Percentiles rank a stretch among this genome's conserved stretches.
Evolutionary conservation across 2,888 invertebrate species (phyloP).

Genomic region (Lepidocyrtoides sp.): DNA sequence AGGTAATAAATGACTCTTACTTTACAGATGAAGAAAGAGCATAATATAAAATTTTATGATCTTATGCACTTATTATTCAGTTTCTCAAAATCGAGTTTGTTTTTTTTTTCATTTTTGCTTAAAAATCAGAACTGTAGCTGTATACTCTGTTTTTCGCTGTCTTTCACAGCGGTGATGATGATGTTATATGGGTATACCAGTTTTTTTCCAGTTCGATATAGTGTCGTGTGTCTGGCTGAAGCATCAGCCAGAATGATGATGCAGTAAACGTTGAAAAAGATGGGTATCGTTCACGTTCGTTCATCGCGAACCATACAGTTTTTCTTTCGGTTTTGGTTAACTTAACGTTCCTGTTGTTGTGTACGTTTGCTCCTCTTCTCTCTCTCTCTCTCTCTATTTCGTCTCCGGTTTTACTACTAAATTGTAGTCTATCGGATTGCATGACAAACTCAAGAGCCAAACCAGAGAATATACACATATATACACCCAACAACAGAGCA

Average conservation of each 20-base stretch:
- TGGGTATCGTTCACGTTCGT: constrained; percentile 67
- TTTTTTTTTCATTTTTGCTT: not conserved
- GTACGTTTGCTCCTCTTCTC: constrained; percentile 53
- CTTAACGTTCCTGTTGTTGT: constrained; percentile 61
- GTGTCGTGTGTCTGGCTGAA: not conserved
- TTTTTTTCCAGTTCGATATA: not conserved
- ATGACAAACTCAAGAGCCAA: constrained; percentile 66
- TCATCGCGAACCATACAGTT: constrained; percentile 35
- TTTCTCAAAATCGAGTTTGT: no score
- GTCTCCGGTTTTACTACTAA: not conserved
- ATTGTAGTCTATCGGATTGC: constrained; percentile 73
- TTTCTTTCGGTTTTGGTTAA: constrained; percentile 64
- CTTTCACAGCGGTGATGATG: not conserved
- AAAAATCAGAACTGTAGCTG: not conserved
- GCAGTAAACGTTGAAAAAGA: constrained; percentile 59
- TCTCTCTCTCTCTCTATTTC: not conserved
- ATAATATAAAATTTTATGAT: no score
- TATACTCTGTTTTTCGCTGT: not conserved
- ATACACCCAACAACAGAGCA: constrained; percentile 37
- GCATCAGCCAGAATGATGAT: constrained; percentile 33
- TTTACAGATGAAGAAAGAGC: no score
- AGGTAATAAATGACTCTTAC: no score
- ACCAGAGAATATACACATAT: not conserved
- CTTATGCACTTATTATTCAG: no score
- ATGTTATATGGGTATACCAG: not conserved